Base-by-base conservation (phyloP, 2,888 invertebrate genomes). In the Lithophane semibrunnea region DNA sequence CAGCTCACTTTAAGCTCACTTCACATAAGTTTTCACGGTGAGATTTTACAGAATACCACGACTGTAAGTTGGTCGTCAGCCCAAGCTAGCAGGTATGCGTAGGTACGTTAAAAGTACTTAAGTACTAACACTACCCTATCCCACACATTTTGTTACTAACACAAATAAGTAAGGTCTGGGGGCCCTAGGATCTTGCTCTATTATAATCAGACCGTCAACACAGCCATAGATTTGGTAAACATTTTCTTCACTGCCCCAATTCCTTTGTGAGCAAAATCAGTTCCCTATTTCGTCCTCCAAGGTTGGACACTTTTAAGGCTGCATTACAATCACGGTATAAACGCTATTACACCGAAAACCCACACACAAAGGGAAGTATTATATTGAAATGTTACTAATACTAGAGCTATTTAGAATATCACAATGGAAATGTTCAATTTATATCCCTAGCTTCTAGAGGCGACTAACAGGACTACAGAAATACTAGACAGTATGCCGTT, bases 241-340 rank as follows among this genome's bases (percentile, higher is more conserved):
- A 64, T 49, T 44, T 60, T 37, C 13, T 52, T 63, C 29, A n/a
- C 1, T 37, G 44, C 9, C 61, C 69, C 37, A 64, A 60, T 70
- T 60, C 56, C 10, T 56, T 70, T 80, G 16, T 56, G 12, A 70
- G 12, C 44, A 29, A 76, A 80, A 80, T 37, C 64, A 68, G 68
- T 65, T 60, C 60, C 44, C 49, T 21, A 61, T 80, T 69, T 42
- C 52, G 44, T 80, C 37, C 49, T 13, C n/a, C 44, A 64, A 70
- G 70, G 76, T 58, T 70, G 49, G 58, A 49, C 49, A 54, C 37
- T 76, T 67, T n/a, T 37, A 71, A 47, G 73, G 73, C 44, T 77
- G 84, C 80, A 0, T 21, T 56, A 68, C 54, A 83, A 80, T 67
- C 80, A 61, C 52, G 4, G 56, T 3, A 70, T 13, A 61, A 65